These are phyloP conservation scores for Neoaliturus tenellus DNA, from an alignment of 2,888 invertebrate genomes.

Conservation along the genomic window DNA sequence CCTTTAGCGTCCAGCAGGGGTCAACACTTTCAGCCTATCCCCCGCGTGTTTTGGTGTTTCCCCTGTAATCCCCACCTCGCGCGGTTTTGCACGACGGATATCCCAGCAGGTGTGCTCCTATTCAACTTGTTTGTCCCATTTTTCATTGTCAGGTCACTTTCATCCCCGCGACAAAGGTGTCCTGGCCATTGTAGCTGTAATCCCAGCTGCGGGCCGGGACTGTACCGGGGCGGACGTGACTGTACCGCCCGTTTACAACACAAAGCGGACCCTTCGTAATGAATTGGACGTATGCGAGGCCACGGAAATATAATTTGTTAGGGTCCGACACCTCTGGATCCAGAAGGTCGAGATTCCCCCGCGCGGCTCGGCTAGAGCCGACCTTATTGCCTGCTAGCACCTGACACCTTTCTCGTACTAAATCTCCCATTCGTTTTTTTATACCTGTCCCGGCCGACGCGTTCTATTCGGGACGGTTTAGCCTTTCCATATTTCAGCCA, in stretches of 20 bases:
- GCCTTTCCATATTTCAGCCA: slow-evolving; percentile 53
- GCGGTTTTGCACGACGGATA: neutral
- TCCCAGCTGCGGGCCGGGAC: slow-evolving; percentile 19
- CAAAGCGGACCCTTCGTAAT: slow-evolving; percentile 54
- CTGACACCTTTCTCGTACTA: slow-evolving; percentile 57
- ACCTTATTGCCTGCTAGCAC: slow-evolving; percentile 40
- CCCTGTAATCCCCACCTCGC: neutral
- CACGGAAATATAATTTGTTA: slow-evolving; percentile 60
- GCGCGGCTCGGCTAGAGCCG: slow-evolving; percentile 5
- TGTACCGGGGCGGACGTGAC: slow-evolving; percentile 4
- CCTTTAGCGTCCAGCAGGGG: too few species aligned
- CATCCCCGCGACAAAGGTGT: slow-evolving; percentile 12
- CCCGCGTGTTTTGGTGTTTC: too few species aligned
- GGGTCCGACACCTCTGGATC: slow-evolving; percentile 58
- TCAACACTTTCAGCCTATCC: too few species aligned
- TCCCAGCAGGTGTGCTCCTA: slow-evolving; percentile 7
- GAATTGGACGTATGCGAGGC: slow-evolving; percentile 60
- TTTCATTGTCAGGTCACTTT: neutral
- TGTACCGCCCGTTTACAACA: slow-evolving; percentile 45
- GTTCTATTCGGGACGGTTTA: slow-evolving; percentile 45
- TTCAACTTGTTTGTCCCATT: slow-evolving; percentile 13
- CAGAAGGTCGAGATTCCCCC: slow-evolving; percentile 38
- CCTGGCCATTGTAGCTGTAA: neutral
- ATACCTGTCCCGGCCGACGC: slow-evolving; percentile 27
- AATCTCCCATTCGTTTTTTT: slow-evolving; percentile 56